phyloP scores from a whole-genome alignment of 2,888 invertebrate species.

The Calliphora vomitoria region DNA sequence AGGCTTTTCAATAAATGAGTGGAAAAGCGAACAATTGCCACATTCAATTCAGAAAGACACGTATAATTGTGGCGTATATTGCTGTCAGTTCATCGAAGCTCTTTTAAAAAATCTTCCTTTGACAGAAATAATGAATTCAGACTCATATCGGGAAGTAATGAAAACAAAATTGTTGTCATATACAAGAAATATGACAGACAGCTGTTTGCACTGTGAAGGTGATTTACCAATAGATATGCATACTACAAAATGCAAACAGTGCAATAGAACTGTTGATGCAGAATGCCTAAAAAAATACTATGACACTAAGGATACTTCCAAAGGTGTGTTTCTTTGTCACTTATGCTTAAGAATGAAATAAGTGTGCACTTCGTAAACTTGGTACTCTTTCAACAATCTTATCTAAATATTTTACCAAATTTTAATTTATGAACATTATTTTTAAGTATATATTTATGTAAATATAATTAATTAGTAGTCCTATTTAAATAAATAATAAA shows the following conservation, averaged over 20 bases:
- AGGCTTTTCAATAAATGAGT: neutral
- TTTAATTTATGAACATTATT: too few species aligned
- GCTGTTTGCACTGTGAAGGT: neutral
- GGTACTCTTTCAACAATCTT: too few species aligned
- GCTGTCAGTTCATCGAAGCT: neutral
- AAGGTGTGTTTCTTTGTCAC: neutral
- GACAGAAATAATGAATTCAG: too few species aligned
- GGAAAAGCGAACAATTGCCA: neutral
- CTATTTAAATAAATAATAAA: too few species aligned
- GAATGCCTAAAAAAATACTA: neutral
- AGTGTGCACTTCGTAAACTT: neutral
- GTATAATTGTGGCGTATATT: conserved; percentile 11
- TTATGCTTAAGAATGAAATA: neutral
- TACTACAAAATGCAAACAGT: neutral
- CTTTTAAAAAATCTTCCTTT: too few species aligned
- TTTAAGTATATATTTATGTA: too few species aligned
- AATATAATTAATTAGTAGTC: too few species aligned
- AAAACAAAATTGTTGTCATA: neutral
- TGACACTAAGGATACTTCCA: neutral
- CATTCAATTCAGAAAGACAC: neutral
- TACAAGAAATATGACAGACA: neutral
- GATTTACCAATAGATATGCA: neutral
- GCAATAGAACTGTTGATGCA: neutral
- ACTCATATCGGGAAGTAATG: neutral
- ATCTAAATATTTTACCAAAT: too few species aligned